Conservation (phyloP, 2,797 vertebrate genomes). For the Dendrocincla fuliginosa region DNA sequence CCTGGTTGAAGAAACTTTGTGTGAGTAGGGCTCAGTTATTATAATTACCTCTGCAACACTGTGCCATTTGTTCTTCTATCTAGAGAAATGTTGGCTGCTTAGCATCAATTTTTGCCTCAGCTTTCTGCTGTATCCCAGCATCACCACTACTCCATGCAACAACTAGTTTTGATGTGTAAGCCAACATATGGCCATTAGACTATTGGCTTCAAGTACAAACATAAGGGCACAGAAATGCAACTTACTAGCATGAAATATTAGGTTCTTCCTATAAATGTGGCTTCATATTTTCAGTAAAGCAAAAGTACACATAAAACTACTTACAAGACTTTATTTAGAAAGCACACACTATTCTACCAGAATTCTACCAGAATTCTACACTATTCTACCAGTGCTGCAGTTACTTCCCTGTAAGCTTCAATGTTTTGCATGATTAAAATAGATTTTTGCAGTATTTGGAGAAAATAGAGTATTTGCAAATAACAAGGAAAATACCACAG, state of each 20-base stretch:
- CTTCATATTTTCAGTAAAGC: neutral
- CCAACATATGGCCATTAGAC: conserved; percentile 59
- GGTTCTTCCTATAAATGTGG: neutral
- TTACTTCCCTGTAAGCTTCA: neutral
- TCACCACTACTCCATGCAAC: neutral
- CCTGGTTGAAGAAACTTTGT: neutral
- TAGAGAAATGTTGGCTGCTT: conserved; percentile 33
- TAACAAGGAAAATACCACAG: neutral
- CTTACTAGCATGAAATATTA: conserved; percentile 39
- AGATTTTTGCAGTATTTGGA: neutral
- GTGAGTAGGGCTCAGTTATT: neutral
- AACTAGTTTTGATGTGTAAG: conserved; percentile 35
- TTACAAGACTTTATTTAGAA: neutral
- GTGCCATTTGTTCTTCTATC: conserved; percentile 33
- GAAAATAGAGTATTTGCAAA: neutral
- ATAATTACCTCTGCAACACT: neutral
- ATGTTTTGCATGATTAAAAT: neutral
- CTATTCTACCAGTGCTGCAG: neutral
- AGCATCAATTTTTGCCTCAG: conserved; percentile 17
- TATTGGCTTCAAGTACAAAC: conserved; percentile 42
- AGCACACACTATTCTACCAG: neutral
- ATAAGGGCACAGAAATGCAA: conserved; percentile 11
- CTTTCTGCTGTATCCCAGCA: neutral
- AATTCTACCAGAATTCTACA: neutral
- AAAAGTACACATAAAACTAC: neutral